Evolutionary conservation across 2,888 invertebrate species (phyloP), one percentile per base, ranked within the genome.

Genomic region (Crocallis elinguaria): DNA sequence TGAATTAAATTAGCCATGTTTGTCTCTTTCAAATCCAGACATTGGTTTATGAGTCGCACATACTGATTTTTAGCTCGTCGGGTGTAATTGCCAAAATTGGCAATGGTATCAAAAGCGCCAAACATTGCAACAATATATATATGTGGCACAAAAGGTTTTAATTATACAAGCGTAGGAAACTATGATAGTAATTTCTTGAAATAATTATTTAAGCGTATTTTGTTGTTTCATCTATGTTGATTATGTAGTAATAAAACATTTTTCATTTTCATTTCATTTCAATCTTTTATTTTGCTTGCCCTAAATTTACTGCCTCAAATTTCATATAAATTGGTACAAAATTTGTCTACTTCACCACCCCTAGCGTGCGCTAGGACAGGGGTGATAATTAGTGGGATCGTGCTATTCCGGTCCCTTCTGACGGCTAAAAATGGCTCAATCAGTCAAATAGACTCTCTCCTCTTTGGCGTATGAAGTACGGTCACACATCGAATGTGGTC

Each of bases 371-470:
- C 74, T 78, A 76, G 77, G 83, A 81, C 84, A 79, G 80, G 82
- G 83, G 84, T 69, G 89, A 86, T 89, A 88, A 89, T 85, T 65
- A 62, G 62, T 65, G 56, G 41, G 83, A 82, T 84, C 79, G 77
- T 71, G 85, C 86, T 89, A 89, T 90, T 88, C 79, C 68, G 79
- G 71, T 74, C 82, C 84, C 82, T 79, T 81, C 52, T 51, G 72
- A 52, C 60, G 71, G 73, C 88, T 88, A 87, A 88, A 90, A 91
- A 86, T 90, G 85, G 88, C 85, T 76, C 84, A 87, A 91, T 90
- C 90, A 85, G 81, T 88, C 87, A 88, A 88, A 86, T 71, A 67
- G 69, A 62, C 60, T 67, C 63, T 62, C 60, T 67, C 63, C 66
- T 61, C 44, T 33, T 17, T 44, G 38, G 13, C 23, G 43, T 27